Evolutionary conservation across 2,113 vertebrate species (phyloP), one percentile per base, ranked within the genome.

Genomic region (Paedocypris sp.): DNA sequence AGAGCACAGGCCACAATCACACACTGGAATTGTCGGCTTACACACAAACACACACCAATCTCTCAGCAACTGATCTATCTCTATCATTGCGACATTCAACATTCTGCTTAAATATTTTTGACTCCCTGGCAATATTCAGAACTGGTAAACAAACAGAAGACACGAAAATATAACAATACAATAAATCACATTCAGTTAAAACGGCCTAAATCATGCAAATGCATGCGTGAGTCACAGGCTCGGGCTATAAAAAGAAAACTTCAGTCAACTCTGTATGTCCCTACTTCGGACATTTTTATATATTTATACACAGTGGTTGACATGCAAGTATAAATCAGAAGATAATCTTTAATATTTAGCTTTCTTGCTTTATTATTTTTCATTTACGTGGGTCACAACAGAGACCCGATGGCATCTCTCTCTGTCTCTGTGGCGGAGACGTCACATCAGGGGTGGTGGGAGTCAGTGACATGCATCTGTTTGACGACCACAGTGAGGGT

Each of bases 391-490:
- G 32, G 35, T 31, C 29, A 36, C 29, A 7, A 28, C 6, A 26
- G 18, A 64, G 38, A n/a, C 15, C n/a, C 60, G 53, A 45, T 48
- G 54, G 62, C 39, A 16, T 26, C 53, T 38, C 54, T 54, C 48
- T 33, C 58, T 49, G 60, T 36, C 64, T 56, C 52, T 31, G 64
- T 43, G 41, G 31, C 47, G 42, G 56, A 63, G 60, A 50, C 49
- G 49, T 65, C 50, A 53, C 38, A 45, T 13, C 19, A 58, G 45
- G 62, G 60, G 63, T 48, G 38, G 51, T 49, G 50, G 22, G 46
- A 33, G 46, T 60, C 57, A 43, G 19, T 71, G 64, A 60, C 76
- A 80, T 78, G 77, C 77, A 78, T 66, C 53, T 25, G 38, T 68
- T 54, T 60, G 47, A 36, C 39, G 49, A 50, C 65, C 42, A 15